A percentile compares a stretch with the other conserved stretches of the same genome.
Evolutionary conservation across 2,797 vertebrate species (phyloP).

Genomic region (Eulemur albifrons): DNA sequence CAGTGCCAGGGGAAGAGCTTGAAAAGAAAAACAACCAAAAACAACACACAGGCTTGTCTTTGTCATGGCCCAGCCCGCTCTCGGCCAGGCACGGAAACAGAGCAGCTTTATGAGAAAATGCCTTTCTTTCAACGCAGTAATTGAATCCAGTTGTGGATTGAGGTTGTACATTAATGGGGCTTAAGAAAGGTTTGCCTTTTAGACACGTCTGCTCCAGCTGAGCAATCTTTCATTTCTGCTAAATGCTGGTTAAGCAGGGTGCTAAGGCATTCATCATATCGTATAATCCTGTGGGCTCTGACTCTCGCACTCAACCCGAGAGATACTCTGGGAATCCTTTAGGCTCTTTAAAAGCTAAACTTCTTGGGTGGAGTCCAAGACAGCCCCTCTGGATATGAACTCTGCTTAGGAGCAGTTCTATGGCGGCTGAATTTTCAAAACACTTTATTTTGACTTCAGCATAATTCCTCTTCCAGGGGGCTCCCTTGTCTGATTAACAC

Average conservation of each 20-base stretch:
- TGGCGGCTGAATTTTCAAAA: background rate
- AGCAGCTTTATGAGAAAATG: constrained; percentile 61
- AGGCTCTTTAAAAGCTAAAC: background rate
- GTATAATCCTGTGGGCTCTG: background rate
- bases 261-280: background rate
- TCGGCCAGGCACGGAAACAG: constrained; percentile 43
- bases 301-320: background rate
- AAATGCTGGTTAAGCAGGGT: background rate
- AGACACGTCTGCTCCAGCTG: background rate
- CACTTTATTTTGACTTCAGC: background rate
- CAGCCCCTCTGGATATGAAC: background rate
- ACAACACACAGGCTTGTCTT: constrained; percentile 68
- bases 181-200: constrained; percentile 41
- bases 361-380: background rate
- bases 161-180: constrained; percentile 17
- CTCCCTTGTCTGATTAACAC: background rate
- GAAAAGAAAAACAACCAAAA: constrained; percentile 61
- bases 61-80: constrained; percentile 50
- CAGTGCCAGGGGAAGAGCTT: constrained; percentile 41
- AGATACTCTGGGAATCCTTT: background rate
- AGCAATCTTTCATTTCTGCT: background rate
- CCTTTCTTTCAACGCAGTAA: constrained; percentile 66
- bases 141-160: constrained; percentile 56
- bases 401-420: background rate
- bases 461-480: background rate